Conservation (phyloP, 2,113 vertebrate genomes). For the Thryonomys swinderianus region DNA sequence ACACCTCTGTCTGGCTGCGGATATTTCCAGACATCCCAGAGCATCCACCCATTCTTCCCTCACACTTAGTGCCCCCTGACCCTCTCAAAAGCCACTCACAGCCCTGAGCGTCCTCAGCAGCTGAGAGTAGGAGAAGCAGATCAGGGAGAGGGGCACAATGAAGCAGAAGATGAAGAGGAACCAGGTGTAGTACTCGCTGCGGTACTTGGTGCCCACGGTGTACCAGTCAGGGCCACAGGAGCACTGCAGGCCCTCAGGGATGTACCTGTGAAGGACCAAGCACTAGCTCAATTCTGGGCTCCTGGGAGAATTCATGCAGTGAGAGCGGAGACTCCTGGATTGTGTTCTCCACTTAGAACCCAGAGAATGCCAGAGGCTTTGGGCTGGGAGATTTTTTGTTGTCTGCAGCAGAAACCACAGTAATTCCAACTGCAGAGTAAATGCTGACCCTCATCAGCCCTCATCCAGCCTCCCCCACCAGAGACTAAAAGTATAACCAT, state of each 20-base stretch:
- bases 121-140: slow-evolving; percentile 90
- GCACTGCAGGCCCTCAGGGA: slow-evolving; percentile 91
- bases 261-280: slow-evolving; percentile 77
- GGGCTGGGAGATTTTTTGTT: background rate
- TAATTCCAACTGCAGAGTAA: background rate
- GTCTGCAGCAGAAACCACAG: background rate
- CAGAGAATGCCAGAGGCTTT: background rate
- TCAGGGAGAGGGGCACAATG: slow-evolving; percentile 86
- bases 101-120: slow-evolving; percentile 86
- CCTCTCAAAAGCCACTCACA: slow-evolving; percentile 79
- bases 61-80: background rate
- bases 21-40: background rate
- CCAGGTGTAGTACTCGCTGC: slow-evolving; percentile 87
- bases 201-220: slow-evolving; percentile 88
- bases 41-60: background rate
- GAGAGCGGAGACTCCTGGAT: background rate
- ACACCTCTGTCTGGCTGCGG: background rate
- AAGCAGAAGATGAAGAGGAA: slow-evolving; percentile 92
- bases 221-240: slow-evolving; percentile 93
- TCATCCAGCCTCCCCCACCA: background rate
- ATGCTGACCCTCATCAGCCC: background rate
- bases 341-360: background rate
- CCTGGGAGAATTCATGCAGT: background rate
- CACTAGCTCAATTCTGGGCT: accelerated
- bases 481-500: background rate